Evolutionary conservation across 2,888 invertebrate genomes (phyloP).

Genomic region (Pegoplata infirma): DNA sequence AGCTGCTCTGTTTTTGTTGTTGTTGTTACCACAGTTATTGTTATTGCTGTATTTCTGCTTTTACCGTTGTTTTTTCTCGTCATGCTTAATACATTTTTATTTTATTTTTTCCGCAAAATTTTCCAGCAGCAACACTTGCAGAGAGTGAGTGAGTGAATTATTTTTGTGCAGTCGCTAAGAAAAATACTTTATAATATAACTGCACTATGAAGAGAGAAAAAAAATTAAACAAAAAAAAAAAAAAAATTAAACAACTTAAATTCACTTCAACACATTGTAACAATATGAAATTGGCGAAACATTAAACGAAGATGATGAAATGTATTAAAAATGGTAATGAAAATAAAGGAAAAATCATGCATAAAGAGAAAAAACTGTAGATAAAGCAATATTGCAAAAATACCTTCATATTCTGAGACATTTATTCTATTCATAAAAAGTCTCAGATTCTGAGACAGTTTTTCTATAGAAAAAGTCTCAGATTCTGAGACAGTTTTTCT

Average conservation of each 20-base stretch:
- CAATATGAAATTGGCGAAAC: neutral
- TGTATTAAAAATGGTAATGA: no score
- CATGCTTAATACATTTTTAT: slow-evolving; percentile 19
- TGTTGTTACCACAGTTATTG: neutral
- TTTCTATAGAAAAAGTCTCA: no score
- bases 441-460: no score
- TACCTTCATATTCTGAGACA: no score
- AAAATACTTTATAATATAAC: slow-evolving; percentile 5
- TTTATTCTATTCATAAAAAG: no score
- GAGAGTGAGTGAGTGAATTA: slow-evolving; percentile 25
- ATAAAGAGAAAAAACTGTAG: no score
- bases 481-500: no score
- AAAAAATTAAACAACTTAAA: slow-evolving; percentile 1
- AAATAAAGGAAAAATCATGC: no score
- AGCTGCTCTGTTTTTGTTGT: neutral
- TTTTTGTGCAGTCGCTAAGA: slow-evolving; percentile 15
- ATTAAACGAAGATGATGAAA: no score
- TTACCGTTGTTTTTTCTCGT: slow-evolving; percentile 13
- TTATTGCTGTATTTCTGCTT: neutral
- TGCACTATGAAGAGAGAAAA: neutral
- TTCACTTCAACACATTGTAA: neutral
- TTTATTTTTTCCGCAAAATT: slow-evolving; percentile 35
- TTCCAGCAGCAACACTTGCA: slow-evolving; percentile 29
- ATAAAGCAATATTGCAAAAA: no score
- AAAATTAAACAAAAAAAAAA: neutral